Evolutionary conservation across 2,888 invertebrate species (phyloP), one percentile per base, ranked within the genome.

Genomic region (Anarsia innoxiella): DNA sequence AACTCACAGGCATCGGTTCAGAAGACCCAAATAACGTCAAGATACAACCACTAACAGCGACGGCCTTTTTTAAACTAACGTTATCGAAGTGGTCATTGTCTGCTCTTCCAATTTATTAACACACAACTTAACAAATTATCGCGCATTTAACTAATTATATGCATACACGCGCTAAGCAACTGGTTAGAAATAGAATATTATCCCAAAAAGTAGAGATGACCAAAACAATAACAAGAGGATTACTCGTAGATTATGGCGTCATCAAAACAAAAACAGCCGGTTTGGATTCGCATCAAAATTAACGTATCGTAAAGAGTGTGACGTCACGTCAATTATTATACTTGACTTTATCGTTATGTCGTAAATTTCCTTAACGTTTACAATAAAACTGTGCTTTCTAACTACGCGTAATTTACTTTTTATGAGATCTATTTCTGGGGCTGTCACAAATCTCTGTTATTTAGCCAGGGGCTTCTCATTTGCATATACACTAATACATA

Each of bases 291-390:
- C 53, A 64, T 66, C 47, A 65, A 66, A 66, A 60, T 66, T 59
- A 58, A 60, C 58, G 52, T 40, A 44, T 56, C 66, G 49, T 70
- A 58, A 44, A 58, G 46, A 42, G 45, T n/a, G n/a, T 59, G 49
- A 53, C 61, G 59, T 66, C 64, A 65, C 45, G n/a, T 37, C 35
- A 25, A 36, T 52, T 56, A 59, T 61, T 58, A 49, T 48, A 48
- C 50, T 49, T 41, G 36, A 42, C 46, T 66, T 71, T 67, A 72
- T 55, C 54, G 59, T 58, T 46, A 44, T 42, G 53, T 61, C 66
- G 51, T 73, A 61, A 73, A 71, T 48, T 51, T 46, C 45, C 49
- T 45, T 48, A 57, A 57, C 51, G 59, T 43, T 48, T 46, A 54
- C 48, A 56, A 31, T 36, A 42, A 42, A 39, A 30, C 34, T 27